Conservation (phyloP, 2,888 invertebrate genomes). For the Protophormia terraenovae region DNA sequence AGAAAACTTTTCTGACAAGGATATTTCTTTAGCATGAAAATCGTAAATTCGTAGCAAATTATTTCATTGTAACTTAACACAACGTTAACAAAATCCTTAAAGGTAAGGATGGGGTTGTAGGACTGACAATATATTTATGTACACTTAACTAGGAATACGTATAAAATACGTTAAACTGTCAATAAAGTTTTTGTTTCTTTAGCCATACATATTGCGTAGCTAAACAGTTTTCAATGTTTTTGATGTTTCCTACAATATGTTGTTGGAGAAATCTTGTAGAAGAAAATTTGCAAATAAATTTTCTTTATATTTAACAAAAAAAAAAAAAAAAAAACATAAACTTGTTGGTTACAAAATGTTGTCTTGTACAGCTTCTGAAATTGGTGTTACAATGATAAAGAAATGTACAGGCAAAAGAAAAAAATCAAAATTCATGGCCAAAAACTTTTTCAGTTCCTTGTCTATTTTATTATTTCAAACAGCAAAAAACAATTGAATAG, state of each 20-base stretch:
- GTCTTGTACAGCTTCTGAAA: neutral
- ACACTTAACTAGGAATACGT: neutral
- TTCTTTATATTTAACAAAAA: neutral
- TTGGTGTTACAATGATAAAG: neutral
- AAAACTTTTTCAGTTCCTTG: constrained; percentile 15
- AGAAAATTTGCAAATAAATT: neutral
- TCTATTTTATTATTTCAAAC: neutral
- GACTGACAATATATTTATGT: neutral
- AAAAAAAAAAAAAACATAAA: neutral
- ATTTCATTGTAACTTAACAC: neutral
- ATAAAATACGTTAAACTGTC: constrained; percentile 52
- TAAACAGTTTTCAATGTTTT: neutral
- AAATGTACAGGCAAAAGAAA: neutral
- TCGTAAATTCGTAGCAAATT: neutral
- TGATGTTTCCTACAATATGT: neutral
- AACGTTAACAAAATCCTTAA: constrained; percentile 4
- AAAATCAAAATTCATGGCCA: constrained; percentile 53
- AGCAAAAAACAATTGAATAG: constrained; percentile 3
- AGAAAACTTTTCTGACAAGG: neutral
- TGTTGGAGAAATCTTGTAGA: constrained; percentile 12
- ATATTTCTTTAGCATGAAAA: neutral
- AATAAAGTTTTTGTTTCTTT: constrained; percentile 54
- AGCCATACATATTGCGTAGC: constrained; percentile 28
- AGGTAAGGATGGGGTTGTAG: neutral
- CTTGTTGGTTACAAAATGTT: constrained; percentile 15